Evolutionary conservation across 2,888 invertebrate species (phyloP).

Genomic region (Brachyopa scutellaris): DNA sequence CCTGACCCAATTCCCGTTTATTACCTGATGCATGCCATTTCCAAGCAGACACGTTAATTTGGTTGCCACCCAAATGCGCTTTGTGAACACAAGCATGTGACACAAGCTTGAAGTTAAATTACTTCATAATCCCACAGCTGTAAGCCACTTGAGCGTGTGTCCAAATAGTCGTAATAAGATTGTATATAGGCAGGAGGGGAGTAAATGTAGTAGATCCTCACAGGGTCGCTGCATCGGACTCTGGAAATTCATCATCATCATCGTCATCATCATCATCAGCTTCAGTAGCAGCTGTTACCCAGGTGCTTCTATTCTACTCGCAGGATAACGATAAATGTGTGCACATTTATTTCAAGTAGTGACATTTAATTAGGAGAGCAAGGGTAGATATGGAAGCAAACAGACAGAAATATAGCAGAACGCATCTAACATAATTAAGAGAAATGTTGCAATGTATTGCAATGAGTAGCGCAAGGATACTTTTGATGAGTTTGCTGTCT

Average conservation of each 20-base stretch:
- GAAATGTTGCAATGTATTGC: constrained; percentile 35
- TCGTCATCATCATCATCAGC: constrained; percentile 9
- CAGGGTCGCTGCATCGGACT: constrained; percentile 29
- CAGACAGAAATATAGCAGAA: constrained; percentile 1
- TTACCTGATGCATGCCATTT: constrained; percentile 26
- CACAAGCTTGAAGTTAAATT: constrained; percentile 61
- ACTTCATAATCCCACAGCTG: constrained; percentile 57
- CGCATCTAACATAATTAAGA: constrained; percentile 59
- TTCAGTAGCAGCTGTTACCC: constrained; percentile 10
- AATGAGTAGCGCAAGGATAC: constrained; percentile 16
- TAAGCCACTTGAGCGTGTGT: constrained; percentile 48
- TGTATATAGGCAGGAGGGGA: constrained; percentile 10
- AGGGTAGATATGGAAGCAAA: constrained; percentile 14
- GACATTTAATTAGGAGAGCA: constrained; percentile 69
- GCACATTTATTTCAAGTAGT: constrained; percentile 67
- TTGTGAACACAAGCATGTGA: constrained; percentile 38
- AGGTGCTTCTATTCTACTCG: constrained; percentile 16
- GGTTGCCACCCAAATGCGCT: constrained; percentile 47
- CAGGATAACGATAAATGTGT: constrained; percentile 57
- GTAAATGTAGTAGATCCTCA: constrained; percentile 26
- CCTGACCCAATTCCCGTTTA: constrained; percentile 35
- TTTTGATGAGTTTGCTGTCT: constrained; percentile 53
- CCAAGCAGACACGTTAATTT: constrained; percentile 61
- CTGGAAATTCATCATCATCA: constrained; percentile 67
- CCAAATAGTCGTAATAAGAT: constrained; percentile 35